A percentile compares a stretch with the other conserved stretches of the same genome.
These are phyloP conservation scores for Nephotettix cincticeps DNA, from an alignment of 1,140 invertebrate genomes.

Conservation along the genomic window DNA sequence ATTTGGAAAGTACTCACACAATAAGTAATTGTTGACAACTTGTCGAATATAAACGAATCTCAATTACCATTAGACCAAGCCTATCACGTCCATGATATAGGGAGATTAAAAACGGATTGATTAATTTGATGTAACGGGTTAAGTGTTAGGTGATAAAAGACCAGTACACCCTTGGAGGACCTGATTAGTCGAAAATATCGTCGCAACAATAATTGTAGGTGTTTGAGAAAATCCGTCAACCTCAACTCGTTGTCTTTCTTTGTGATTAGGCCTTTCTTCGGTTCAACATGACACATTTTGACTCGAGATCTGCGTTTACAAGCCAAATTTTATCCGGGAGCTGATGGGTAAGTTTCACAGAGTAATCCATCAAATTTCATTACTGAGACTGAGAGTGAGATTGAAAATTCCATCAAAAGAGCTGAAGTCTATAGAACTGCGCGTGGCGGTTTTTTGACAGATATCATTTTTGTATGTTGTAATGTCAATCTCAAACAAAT, in stretches of 20 bases:
- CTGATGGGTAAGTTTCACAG: not conserved
- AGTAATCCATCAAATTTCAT: not conserved
- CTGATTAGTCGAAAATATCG: not conserved
- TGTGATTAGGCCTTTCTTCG: not conserved
- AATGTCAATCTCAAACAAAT: no score
- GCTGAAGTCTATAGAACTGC: no score
- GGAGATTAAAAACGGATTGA: not conserved
- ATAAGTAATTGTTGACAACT: no score
- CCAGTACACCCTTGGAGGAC: not conserved
- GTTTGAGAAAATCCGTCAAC: not conserved
- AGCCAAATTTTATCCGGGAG: not conserved
- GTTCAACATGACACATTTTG: not conserved
- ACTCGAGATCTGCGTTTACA: not conserved
- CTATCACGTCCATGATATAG: not conserved
- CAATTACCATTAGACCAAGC: no score
- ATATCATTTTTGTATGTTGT: no score
- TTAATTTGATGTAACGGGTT: not conserved
- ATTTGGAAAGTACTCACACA: no score
- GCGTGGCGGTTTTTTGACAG: no score
- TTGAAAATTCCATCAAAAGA: no score
- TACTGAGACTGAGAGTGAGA: no score
- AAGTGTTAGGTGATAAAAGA: not conserved
- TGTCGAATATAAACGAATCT: no score
- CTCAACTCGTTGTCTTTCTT: not conserved
- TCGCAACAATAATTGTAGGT: not conserved